phyloP scores from a whole-genome alignment of 2,113 vertebrate species.

The Notothenia coriiceps region DNA sequence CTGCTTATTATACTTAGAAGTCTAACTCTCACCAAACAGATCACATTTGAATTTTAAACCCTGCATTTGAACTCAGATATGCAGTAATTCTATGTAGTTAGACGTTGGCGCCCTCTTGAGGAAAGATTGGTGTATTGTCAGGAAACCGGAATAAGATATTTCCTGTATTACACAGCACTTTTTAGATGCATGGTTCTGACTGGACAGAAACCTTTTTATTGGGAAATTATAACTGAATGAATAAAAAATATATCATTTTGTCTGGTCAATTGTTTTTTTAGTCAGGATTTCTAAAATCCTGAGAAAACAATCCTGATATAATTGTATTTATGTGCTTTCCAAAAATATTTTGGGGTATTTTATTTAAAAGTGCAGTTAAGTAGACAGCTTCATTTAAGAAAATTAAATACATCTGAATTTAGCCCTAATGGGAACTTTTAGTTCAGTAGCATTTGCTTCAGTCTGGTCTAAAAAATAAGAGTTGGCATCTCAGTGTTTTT shows the following conservation, averaged over 20 bases:
- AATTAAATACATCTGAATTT: not conserved
- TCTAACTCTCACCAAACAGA: not conserved
- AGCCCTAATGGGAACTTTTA: not conserved
- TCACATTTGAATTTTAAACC: not conserved
- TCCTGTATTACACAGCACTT: not conserved
- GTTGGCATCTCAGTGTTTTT: not conserved
- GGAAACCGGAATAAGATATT: not conserved
- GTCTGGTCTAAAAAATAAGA: not conserved
- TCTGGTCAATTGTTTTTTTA: too few species aligned
- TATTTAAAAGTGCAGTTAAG: not conserved
- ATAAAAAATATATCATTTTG: not conserved
- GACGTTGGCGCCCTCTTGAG: conserved; percentile 21
- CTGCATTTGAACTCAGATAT: not conserved
- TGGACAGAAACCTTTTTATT: not conserved
- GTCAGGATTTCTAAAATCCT: not conserved
- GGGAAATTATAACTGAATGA: not conserved
- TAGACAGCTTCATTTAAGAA: not conserved
- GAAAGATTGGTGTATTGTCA: not conserved
- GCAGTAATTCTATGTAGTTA: not conserved
- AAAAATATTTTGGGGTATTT: not conserved
- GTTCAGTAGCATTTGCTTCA: not conserved
- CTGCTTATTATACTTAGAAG: not conserved
- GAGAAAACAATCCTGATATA: too few species aligned
- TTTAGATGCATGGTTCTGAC: not conserved
- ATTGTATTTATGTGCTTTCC: too few species aligned